Evolutionary conservation across 2,797 vertebrate species (phyloP), one percentile per base, ranked within the genome.

Genomic region (Sebastes aleutianus): DNA sequence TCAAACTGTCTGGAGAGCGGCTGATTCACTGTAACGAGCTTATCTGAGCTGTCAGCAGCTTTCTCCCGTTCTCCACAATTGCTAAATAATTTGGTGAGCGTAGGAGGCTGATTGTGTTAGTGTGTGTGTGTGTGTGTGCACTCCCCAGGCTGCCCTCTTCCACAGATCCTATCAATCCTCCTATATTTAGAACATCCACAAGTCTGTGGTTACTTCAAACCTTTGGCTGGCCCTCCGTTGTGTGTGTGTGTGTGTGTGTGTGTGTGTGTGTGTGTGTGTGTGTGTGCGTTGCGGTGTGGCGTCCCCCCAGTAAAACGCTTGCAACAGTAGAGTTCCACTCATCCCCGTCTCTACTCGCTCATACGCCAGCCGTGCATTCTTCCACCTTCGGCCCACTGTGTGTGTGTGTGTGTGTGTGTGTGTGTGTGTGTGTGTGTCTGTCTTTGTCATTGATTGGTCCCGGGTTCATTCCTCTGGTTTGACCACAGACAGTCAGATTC

Each of bases 171-270:
- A 93, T 93, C 91, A 88, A 76, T 87, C 66, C 75, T 85, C 82
- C 91, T 93, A 91, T 89, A 91, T 94, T 91, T 93, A 93, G 91
- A 93, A 88, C 86, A 84, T 91, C 86, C 88, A 92, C 86, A 91
- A 89, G 86, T 83, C 81, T 89, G 90, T 86, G 87, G 91, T 92
- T 88, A 57, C 82, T 84, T 78, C 80, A 82, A 72, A 93, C 92
- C 89, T 92, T 89, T 93, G 93, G 93, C 92, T 90, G 91, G 76
- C 88, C 85, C 53, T 68, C 36, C 12, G 12, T 13, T 39, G 39
- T 43, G 67, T 72, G 76, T 70, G 57, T 68, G 67, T 62, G 72
- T 24, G 2, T 24, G 24, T 24, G 24, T 24, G 24, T 24, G 89
- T 79, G 86, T 92, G 90, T 34, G 8, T 10, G n/a, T 34, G 32